Evolutionary conservation across 53 echinoderm and acorn worm species (phyloP).

Genomic region (Apostichopus leukothele): DNA sequence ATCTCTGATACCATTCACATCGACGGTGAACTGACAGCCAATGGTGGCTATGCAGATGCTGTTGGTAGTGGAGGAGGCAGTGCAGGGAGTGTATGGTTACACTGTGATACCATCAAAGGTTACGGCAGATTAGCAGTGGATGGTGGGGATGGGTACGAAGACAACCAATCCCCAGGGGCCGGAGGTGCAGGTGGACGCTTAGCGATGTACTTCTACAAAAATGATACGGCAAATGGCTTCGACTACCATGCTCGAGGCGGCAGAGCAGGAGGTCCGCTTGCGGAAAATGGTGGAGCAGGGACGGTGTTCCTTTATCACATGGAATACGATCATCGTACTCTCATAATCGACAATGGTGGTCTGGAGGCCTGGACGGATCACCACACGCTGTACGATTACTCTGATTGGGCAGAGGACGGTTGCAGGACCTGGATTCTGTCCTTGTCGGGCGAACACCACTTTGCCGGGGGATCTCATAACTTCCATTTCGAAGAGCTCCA

Average conservation of each 20-base stretch:
- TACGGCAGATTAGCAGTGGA: slow-evolving; percentile 77
- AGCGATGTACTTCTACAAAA: slow-evolving; percentile 82
- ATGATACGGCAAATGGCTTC: slow-evolving; percentile 78
- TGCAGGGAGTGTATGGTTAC: slow-evolving; percentile 87
- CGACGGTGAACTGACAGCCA: slow-evolving; percentile 85
- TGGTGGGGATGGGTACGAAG: slow-evolving; percentile 65
- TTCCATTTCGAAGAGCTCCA: slow-evolving; percentile 93
- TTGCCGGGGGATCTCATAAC: slow-evolving; percentile 73
- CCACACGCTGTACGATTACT: slow-evolving; percentile 68
- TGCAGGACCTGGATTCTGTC: slow-evolving; percentile 90
- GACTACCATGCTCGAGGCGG: slow-evolving; percentile 82
- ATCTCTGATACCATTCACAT: slow-evolving; percentile 78
- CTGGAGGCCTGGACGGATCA: slow-evolving; percentile 57
- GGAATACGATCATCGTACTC: slow-evolving; percentile 74
- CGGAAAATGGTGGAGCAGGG: slow-evolving; percentile 85
- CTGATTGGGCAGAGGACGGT: slow-evolving; percentile 70
- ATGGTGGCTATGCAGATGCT: slow-evolving; percentile 33
- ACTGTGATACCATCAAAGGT: slow-evolving; percentile 76
- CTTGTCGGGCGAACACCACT: slow-evolving; percentile 75
- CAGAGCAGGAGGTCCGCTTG: slow-evolving; percentile 50
- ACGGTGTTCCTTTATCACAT: slow-evolving; percentile 87
- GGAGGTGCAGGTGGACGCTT: slow-evolving; percentile 85
- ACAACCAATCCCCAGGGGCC: slow-evolving; percentile 53
- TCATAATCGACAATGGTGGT: slow-evolving; percentile 88
- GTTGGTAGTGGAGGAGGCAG: slow-evolving; percentile 83